phyloP scores from a whole-genome alignment of 2,797 vertebrate genomes.

The Oreonectes daqikongensis region DNA sequence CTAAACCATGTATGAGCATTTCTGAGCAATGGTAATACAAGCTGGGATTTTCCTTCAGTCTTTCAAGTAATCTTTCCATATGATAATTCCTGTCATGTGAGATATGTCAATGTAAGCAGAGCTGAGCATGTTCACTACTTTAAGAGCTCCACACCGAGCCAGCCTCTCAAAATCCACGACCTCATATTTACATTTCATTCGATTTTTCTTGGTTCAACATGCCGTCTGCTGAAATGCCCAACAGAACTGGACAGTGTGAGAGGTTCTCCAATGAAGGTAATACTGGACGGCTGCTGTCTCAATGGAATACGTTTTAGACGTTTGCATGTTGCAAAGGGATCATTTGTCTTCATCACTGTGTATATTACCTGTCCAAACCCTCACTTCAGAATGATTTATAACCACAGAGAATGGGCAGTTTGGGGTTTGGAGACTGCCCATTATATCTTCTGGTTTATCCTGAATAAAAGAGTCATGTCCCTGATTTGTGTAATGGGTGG shows the following conservation, averaged over 20 bases:
- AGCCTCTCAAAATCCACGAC: conserved; percentile 24
- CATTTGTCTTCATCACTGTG: conserved; percentile 25
- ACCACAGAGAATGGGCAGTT: conserved; percentile 26
- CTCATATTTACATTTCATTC: conserved; percentile 33
- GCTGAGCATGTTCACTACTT: background rate
- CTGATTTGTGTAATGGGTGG: conserved; percentile 28
- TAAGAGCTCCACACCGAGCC: conserved; percentile 25
- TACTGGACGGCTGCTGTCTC: conserved; percentile 11
- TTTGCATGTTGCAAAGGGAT: conserved; percentile 24
- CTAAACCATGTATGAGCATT: too few relatives aligned
- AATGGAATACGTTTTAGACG: conserved; percentile 1
- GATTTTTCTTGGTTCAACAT: conserved; percentile 1
- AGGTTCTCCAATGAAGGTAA: conserved; percentile 15
- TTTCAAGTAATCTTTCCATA: too few relatives aligned
- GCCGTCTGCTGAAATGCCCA: conserved; percentile 25
- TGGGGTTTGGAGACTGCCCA: conserved; percentile 6
- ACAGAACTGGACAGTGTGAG: conserved; percentile 6
- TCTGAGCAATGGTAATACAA: too few relatives aligned
- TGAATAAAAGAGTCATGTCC: conserved; percentile 17
- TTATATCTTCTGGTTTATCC: conserved; percentile 32
- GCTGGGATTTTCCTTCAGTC: too few relatives aligned
- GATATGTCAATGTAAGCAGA: background rate
- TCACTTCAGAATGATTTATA: conserved; percentile 46
- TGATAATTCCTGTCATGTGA: too few relatives aligned
- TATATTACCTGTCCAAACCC: conserved; percentile 9